Evolutionary conservation across 2,797 vertebrate genomes (phyloP).

Genomic region (Sarcophilus harrisii): DNA sequence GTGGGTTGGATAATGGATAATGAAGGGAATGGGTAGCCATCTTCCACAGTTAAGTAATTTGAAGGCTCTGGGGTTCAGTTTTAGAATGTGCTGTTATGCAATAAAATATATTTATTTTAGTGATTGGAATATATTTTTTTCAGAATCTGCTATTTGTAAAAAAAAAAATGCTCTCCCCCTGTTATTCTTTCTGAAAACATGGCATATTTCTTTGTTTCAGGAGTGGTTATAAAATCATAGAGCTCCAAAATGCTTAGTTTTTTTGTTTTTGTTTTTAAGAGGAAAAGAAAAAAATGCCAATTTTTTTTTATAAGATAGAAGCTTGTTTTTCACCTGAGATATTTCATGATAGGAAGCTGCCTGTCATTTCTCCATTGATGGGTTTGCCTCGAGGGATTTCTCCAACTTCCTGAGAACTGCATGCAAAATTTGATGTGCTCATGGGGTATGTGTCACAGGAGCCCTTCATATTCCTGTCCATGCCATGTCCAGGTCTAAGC

Average conservation of each 20-base stretch:
- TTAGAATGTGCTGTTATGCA: not conserved
- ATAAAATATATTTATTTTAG: slow-evolving; percentile 25
- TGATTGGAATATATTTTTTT: slow-evolving; percentile 48
- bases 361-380: slow-evolving; percentile 73
- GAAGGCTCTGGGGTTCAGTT: not conserved
- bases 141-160: slow-evolving; percentile 15
- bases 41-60: slow-evolving; percentile 16
- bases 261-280: not conserved
- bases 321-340: slow-evolving; percentile 65
- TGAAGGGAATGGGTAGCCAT: slow-evolving; percentile 14
- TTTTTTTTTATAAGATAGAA: slow-evolving; percentile 59
- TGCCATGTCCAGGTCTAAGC: slow-evolving; percentile 62
- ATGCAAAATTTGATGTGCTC: slow-evolving; percentile 73
- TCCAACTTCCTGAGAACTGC: slow-evolving; percentile 70
- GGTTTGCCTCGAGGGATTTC: slow-evolving; percentile 57
- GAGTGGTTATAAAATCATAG: slow-evolving; percentile 47
- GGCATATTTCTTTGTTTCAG: not conserved
- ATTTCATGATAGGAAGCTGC: slow-evolving; percentile 69
- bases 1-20: slow-evolving; percentile 14
- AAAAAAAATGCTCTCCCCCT: not conserved
- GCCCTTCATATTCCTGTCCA: slow-evolving; percentile 62
- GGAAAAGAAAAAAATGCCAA: slow-evolving; percentile 5
- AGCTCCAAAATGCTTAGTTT: slow-evolving; percentile 57
- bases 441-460: slow-evolving; percentile 60
- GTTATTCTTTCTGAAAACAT: not conserved